Percentiles rank a stretch among this genome's conserved stretches.
These are phyloP conservation scores for Meghimatium bilineatum DNA, from an alignment of 2,888 invertebrate genomes.

Conservation along the genomic window DNA sequence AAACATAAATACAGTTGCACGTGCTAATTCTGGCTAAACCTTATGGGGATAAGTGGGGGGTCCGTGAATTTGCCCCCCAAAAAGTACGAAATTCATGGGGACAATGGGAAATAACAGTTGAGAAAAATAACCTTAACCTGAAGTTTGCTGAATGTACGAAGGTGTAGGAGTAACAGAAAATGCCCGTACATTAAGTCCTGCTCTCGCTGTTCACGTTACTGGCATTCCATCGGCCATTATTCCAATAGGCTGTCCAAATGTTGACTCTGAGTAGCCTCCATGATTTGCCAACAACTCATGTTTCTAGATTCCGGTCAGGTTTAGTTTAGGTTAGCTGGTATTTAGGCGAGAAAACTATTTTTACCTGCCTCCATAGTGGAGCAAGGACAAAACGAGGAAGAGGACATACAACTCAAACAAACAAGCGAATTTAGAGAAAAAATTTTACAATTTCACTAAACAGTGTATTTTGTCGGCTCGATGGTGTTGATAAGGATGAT, in stretches of 20 bases:
- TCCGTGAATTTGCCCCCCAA: too few relatives aligned
- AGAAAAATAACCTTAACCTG: neutral
- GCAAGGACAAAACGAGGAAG: too few relatives aligned
- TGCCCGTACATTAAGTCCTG: neutral
- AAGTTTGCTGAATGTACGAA: slow-evolving; percentile 16
- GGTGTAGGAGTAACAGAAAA: neutral
- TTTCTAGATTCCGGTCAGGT: neutral
- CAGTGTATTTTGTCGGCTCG: too few relatives aligned
- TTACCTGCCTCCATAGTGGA: too few relatives aligned
- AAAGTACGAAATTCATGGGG: neutral
- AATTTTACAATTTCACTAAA: too few relatives aligned
- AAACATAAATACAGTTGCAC: too few relatives aligned
- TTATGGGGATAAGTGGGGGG: too few relatives aligned
- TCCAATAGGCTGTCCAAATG: slow-evolving; percentile 34
- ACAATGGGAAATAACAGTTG: slow-evolving; percentile 1
- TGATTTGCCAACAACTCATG: neutral
- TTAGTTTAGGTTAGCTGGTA: neutral
- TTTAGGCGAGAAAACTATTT: neutral
- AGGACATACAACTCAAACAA: too few relatives aligned
- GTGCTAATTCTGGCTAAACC: too few relatives aligned
- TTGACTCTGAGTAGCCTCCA: slow-evolving; percentile 13
- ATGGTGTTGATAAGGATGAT: too few relatives aligned
- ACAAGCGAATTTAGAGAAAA: too few relatives aligned
- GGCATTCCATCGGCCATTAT: slow-evolving; percentile 21
- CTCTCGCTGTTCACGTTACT: neutral